A percentile compares a stretch with the other conserved stretches of the same genome.
Conservation (phyloP, 2,888 invertebrate species). For the Timandra comae region DNA sequence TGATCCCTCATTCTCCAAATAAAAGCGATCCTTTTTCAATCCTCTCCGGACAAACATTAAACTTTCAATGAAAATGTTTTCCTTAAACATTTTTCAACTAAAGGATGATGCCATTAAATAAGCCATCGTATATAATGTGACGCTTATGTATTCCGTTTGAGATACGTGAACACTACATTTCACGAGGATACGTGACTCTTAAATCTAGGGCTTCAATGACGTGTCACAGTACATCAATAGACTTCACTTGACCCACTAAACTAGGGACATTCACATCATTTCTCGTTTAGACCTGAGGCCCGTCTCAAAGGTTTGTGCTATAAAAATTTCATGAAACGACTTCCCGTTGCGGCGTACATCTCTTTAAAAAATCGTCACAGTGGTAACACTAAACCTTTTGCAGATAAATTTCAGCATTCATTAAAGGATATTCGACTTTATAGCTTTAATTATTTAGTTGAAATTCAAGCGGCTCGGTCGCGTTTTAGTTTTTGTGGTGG, state of each 20-base stretch:
- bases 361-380: conserved; percentile 43
- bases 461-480: conserved; percentile 17
- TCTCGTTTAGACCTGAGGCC: conserved; percentile 43
- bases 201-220: conserved; percentile 37
- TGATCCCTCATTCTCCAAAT: background rate
- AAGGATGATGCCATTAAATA: background rate
- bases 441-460: conserved; percentile 18
- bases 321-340: conserved; percentile 57
- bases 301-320: conserved; percentile 48
- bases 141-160: conserved; percentile 24
- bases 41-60: conserved; percentile 1
- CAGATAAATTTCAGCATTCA: conserved; percentile 21
- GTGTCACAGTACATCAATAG: conserved; percentile 51
- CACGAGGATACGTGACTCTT: conserved; percentile 30
- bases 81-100: background rate
- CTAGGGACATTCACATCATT: conserved; percentile 53
- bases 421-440: conserved; percentile 30
- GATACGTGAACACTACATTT: conserved; percentile 22
- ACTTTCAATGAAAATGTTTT: conserved; percentile 1
- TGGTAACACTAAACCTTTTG: conserved; percentile 31
- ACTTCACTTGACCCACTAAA: conserved; percentile 56
- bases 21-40: no score
- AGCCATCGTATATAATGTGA: conserved; percentile 5
- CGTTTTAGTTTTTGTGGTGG: conserved; percentile 22
- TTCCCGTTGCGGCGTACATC: conserved; percentile 32